A percentile compares a stretch with the other conserved stretches of the same genome.
These are phyloP conservation scores for Pachypanchax playfairii DNA, from an alignment of 2,113 vertebrate genomes.

Conservation along the genomic window DNA sequence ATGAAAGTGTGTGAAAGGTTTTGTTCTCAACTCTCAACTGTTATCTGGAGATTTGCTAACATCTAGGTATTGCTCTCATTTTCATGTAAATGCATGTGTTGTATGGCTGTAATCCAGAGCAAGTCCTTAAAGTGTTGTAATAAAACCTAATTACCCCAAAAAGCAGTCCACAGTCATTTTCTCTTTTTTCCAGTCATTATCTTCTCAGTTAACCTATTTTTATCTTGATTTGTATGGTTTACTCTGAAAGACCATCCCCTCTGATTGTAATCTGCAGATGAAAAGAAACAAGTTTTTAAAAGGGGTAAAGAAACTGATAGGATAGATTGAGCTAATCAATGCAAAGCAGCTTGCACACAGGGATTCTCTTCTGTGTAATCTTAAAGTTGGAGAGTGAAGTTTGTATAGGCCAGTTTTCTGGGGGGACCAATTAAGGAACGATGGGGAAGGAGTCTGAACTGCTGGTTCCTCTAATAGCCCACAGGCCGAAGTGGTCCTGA, in stretches of 20 bases:
- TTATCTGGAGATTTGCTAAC: constrained; percentile 48
- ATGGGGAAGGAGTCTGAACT: constrained; percentile 53
- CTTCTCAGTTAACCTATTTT: constrained; percentile 38
- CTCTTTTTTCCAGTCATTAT: constrained; percentile 63
- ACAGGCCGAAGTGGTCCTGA: constrained; percentile 53
- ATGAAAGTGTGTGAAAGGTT: constrained; percentile 16
- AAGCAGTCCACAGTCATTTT: constrained; percentile 59
- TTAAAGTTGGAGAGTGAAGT: constrained; percentile 53
- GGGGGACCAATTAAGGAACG: constrained; percentile 72
- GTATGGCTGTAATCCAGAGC: constrained; percentile 63
- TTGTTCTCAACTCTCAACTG: constrained; percentile 38
- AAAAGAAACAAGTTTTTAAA: constrained; percentile 51
- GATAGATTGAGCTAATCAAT: constrained; percentile 73
- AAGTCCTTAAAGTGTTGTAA: constrained; percentile 62
- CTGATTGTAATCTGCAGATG: constrained; percentile 67
- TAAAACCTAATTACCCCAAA: constrained; percentile 71
- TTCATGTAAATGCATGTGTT: constrained; percentile 7
- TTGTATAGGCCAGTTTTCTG: constrained; percentile 45
- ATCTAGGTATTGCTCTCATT: constrained; percentile 39
- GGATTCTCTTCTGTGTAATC: constrained; percentile 61
- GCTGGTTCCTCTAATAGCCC: constrained; percentile 58
- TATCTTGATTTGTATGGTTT: constrained; percentile 68
- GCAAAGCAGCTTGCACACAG: constrained; percentile 39
- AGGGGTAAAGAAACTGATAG: constrained; percentile 56
- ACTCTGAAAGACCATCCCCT: constrained; percentile 61